Evolutionary conservation across 2,113 vertebrate species (phyloP), one percentile per base, ranked within the genome.

Genomic region (Oostethus manadensis): DNA sequence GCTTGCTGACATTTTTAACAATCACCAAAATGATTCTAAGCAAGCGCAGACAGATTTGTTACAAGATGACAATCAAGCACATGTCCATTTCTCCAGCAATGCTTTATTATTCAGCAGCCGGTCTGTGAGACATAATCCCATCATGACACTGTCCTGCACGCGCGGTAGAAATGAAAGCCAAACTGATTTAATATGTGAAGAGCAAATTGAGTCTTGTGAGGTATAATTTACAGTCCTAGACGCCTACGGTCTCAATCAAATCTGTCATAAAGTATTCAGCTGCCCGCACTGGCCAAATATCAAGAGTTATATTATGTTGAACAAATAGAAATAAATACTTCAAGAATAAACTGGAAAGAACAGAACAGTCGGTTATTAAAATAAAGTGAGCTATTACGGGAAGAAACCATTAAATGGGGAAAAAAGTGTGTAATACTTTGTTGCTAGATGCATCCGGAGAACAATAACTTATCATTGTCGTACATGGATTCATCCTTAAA

Each of bases 121-220:
- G 77, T 70, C 74, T 70, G 64, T 43, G 60, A 56, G 68, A 69
- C 60, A 62, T 85, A 76, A 90, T 86, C 69, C 68, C 72, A 78
- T 88, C 78, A 78, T 80, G 68, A 62, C 40, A 64, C 47, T 57
- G 58, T 60, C 56, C 57, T 16, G 51, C 77, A 76, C 35, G 20
- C 49, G n/a, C 35, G 11, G 22, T 21, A 54, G 16, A 70, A 62
- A 86, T 72, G 58, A 72, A 58, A 78, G 65, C 68, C 61, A 72
- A 33, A 56, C 62, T 29, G 73, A 89, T 88, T 84, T 68, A 81
- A 87, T 86, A 74, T 81, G 69, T 62, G 69, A 48, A 20, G 66
- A 74, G 68, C 73, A 85, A 84, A 89, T 84, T 84, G 80, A 83
- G 71, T 83, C 68, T 22, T 15, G 66, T 50, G 59, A 53, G 61